Percentiles rank a stretch among this genome's conserved stretches.
Conservation (phyloP, 2,888 invertebrate species). For the Dichetophora obliterata region DNA sequence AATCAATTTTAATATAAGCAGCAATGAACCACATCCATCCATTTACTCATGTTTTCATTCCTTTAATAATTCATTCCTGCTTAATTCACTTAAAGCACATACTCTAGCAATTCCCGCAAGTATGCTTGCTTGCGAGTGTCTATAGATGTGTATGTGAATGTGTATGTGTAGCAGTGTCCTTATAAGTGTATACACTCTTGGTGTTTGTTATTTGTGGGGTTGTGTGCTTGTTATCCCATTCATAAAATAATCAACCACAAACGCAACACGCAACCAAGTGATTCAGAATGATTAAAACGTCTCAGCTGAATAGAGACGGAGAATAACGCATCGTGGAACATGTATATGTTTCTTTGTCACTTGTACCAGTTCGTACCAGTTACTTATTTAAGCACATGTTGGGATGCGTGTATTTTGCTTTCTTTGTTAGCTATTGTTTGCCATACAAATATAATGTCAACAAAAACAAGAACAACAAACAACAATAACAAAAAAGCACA, state of each 20-base stretch:
- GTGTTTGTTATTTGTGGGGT: neutral
- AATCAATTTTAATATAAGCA: constrained; percentile 31
- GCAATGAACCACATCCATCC: constrained; percentile 12
- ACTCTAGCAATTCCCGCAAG: constrained; percentile 24
- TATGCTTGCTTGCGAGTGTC: constrained; percentile 3
- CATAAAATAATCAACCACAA: constrained; percentile 43
- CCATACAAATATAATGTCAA: neutral
- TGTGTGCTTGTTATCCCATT: constrained; percentile 32
- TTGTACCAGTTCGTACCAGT: neutral
- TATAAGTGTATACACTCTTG: too few relatives aligned
- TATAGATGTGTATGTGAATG: neutral
- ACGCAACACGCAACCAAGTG: constrained; percentile 42
- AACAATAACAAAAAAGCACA: constrained; percentile 9
- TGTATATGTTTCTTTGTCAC: neutral
- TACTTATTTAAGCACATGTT: neutral
- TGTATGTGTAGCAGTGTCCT: too few relatives aligned
- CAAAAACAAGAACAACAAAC: neutral
- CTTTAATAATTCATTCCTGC: constrained; percentile 20
- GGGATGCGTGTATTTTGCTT: neutral
- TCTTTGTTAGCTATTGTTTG: constrained; percentile 1
- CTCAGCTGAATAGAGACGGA: constrained; percentile 38
- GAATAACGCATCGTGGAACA: constrained; percentile 9
- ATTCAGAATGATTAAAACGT: constrained; percentile 50
- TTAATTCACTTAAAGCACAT: constrained; percentile 35
- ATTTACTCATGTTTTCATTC: constrained; percentile 7